phyloP scores from a whole-genome alignment of 2,113 vertebrate species.

The Pedetes capensis region DNA sequence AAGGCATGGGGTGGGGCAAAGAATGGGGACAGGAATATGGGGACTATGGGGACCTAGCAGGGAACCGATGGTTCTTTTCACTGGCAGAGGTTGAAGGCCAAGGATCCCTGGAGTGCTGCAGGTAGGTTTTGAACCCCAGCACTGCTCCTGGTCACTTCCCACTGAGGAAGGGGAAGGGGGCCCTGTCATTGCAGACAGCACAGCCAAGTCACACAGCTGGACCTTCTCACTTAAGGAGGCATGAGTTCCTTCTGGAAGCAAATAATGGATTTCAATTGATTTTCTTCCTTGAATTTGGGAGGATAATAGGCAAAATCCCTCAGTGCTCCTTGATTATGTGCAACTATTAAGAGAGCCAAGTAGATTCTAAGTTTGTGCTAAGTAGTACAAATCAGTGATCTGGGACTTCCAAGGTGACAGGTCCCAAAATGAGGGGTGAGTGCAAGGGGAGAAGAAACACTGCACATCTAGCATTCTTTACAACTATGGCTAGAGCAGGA shows the following conservation, averaged over 20 bases:
- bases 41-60: too few species aligned
- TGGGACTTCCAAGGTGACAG: background rate
- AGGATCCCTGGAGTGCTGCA: background rate
- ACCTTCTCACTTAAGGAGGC: background rate
- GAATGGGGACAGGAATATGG: background rate
- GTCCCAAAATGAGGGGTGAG: background rate
- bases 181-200: background rate
- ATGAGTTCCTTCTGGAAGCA: background rate
- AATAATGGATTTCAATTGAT: background rate
- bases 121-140: background rate
- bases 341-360: background rate
- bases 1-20: background rate
- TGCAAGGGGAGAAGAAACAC: background rate
- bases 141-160: accelerated
- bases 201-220: background rate
- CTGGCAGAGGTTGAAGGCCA: background rate
- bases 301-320: background rate
- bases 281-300: background rate
- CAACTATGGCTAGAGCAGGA: background rate
- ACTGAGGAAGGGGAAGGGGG: background rate
- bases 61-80: background rate
- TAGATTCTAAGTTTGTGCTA: background rate
- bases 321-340: background rate
- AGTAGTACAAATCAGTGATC: background rate
- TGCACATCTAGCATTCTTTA: background rate